phyloP scores from a whole-genome alignment of 2,797 vertebrate genomes.

The Galaxias olidus region DNA sequence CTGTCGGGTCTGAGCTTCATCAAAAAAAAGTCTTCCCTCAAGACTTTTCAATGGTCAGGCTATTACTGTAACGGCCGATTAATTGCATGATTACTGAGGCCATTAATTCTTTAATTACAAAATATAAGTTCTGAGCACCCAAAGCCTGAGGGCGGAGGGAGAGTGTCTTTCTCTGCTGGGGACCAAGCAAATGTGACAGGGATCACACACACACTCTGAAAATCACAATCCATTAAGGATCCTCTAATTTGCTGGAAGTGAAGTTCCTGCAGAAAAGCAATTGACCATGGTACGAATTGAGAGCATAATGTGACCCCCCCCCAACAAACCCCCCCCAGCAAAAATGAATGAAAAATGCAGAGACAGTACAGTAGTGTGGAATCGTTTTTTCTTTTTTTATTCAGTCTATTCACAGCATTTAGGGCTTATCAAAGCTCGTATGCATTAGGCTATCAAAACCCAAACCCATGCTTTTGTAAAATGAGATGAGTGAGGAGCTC shows the following conservation, averaged over 20 bases:
- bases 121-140: constrained; percentile 56
- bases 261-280: constrained; percentile 29
- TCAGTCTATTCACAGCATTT: no score
- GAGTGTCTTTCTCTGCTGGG: constrained; percentile 38
- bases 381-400: no score
- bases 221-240: constrained; percentile 33
- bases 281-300: constrained; percentile 16
- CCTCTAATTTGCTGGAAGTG: constrained; percentile 47
- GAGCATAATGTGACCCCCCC: constrained; percentile 1
- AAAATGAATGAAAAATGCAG: no score
- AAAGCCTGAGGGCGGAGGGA: constrained; percentile 48
- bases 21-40: constrained; percentile 37
- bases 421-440: no score
- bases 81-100: constrained; percentile 70
- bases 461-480: constrained; percentile 1
- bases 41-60: constrained; percentile 42
- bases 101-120: constrained; percentile 72
- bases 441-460: constrained; percentile 7
- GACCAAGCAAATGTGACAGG: constrained; percentile 45
- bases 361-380: no score
- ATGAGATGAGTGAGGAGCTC: constrained; percentile 24
- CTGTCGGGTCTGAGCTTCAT: no score
- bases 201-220: constrained; percentile 49
- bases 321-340: no score
- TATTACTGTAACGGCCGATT: constrained; percentile 70